Percentiles rank a stretch among this genome's conserved stretches.
Conservation (phyloP, 2,888 invertebrate species). For the Clostera curtula region DNA sequence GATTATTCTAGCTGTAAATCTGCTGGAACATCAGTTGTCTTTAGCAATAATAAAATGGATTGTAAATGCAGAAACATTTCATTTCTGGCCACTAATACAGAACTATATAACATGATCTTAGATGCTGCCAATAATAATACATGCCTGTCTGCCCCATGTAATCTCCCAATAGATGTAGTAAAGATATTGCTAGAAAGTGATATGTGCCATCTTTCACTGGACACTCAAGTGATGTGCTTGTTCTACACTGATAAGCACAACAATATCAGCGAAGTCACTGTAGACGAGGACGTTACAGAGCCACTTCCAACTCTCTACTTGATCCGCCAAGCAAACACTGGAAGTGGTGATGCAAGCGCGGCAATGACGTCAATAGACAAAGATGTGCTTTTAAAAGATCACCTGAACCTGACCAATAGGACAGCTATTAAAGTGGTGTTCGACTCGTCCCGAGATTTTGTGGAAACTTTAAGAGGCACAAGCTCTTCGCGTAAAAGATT, state of each 20-base stretch:
- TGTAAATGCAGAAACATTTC: slow-evolving; percentile 68
- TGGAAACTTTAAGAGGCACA: slow-evolving; percentile 56
- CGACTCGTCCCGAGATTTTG: slow-evolving; percentile 61
- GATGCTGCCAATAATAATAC: slow-evolving; percentile 58
- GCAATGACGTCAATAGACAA: slow-evolving; percentile 58
- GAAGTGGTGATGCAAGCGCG: slow-evolving; percentile 46
- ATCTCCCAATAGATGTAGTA: slow-evolving; percentile 55
- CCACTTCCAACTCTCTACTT: slow-evolving; percentile 62
- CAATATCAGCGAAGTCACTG: slow-evolving; percentile 38
- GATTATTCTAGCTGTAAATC: slow-evolving; percentile 61
- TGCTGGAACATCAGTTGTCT: slow-evolving; percentile 43
- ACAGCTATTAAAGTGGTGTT: slow-evolving; percentile 62
- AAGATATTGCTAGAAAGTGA: slow-evolving; percentile 53
- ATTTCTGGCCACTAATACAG: slow-evolving; percentile 43
- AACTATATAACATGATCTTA: slow-evolving; percentile 55
- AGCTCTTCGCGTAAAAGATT: slow-evolving; percentile 36
- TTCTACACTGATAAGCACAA: slow-evolving; percentile 56
- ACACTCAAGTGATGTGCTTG: slow-evolving; percentile 59
- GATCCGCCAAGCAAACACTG: slow-evolving; percentile 54
- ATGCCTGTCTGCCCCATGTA: slow-evolving; percentile 60
- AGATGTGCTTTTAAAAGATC: slow-evolving; percentile 48
- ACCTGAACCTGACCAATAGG: slow-evolving; percentile 57
- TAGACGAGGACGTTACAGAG: slow-evolving; percentile 56
- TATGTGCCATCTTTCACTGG: slow-evolving; percentile 59
- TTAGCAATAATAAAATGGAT: slow-evolving; percentile 56